Percentiles rank a stretch among this genome's conserved stretches.
These are phyloP conservation scores for Cremastinae sp. DNA, from an alignment of 2,888 invertebrate species.

Conservation along the genomic window DNA sequence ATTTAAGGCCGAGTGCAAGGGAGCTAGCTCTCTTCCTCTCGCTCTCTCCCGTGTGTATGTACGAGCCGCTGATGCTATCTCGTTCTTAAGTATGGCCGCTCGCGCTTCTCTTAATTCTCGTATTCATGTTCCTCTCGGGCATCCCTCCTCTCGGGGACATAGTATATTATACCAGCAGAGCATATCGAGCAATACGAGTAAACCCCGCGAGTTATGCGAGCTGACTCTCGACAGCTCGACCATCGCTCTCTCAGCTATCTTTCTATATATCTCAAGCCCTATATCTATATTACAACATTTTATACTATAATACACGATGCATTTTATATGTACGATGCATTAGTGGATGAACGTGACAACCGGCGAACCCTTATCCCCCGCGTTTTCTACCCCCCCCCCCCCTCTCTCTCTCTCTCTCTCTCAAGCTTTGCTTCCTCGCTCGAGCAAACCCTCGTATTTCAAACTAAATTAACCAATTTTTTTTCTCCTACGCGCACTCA, in stretches of 20 bases:
- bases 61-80: background rate
- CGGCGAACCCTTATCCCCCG: conserved; percentile 5
- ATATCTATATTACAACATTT: conserved; percentile 7
- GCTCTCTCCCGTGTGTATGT: conserved; percentile 16
- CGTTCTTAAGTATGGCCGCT: too few species aligned
- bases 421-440: background rate
- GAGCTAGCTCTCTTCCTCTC: conserved; percentile 36
- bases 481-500: background rate
- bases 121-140: conserved; percentile 20
- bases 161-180: conserved; percentile 57
- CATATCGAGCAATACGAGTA: conserved; percentile 59
- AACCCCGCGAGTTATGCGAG: conserved; percentile 55
- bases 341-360: conserved; percentile 7
- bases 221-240: conserved; percentile 45
- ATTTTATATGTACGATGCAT: conserved; percentile 25
- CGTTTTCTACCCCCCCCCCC: too few species aligned
- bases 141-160: conserved; percentile 15
- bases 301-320: conserved; percentile 32
- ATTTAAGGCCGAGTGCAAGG: conserved; percentile 68
- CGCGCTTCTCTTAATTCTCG: conserved; percentile 37
- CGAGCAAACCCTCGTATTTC: too few species aligned
- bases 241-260: conserved; percentile 39
- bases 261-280: conserved; percentile 2
- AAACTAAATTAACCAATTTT: background rate
- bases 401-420: background rate